Conservation (phyloP, 1,140 invertebrate species). For the Hypsibius dujardini region DNA sequence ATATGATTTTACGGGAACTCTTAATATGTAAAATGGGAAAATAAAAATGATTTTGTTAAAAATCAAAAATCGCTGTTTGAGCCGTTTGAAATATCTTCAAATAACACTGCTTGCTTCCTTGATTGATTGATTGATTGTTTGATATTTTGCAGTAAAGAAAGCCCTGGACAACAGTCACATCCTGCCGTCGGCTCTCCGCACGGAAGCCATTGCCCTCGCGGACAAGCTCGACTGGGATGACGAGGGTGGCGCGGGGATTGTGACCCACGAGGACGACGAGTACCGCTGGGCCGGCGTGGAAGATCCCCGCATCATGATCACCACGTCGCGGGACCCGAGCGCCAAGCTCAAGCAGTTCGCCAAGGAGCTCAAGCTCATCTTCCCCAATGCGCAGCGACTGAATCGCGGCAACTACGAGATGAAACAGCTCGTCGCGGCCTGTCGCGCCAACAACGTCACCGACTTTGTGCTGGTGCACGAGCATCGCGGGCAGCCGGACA, state of each 20-base stretch:
- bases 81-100: too few species aligned
- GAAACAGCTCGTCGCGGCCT: conserved; percentile 79
- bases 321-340: conserved; percentile 89
- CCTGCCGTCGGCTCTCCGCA: not conserved
- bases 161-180: conserved; percentile 43
- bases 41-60: too few species aligned
- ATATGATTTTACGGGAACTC: too few species aligned
- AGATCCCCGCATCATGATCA: conserved; percentile 93
- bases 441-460: conserved; percentile 82
- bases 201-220: conserved; percentile 12
- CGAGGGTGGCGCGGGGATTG: conserved; percentile 23
- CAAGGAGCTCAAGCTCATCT: conserved; percentile 82
- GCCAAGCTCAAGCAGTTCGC: conserved; percentile 88
- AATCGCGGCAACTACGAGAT: conserved; percentile 94
- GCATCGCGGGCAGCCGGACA: conserved; percentile 64
- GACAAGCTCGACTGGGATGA: conserved; percentile 15
- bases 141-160: conserved; percentile 39
- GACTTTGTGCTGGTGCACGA: conserved; percentile 92
- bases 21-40: too few species aligned
- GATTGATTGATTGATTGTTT: too few species aligned
- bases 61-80: too few species aligned
- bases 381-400: conserved; percentile 91
- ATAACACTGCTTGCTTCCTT: too few species aligned
- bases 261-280: conserved; percentile 73
- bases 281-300: conserved; percentile 95